phyloP scores from a whole-genome alignment of 2,113 vertebrate species.

The Siniperca chuatsi region DNA sequence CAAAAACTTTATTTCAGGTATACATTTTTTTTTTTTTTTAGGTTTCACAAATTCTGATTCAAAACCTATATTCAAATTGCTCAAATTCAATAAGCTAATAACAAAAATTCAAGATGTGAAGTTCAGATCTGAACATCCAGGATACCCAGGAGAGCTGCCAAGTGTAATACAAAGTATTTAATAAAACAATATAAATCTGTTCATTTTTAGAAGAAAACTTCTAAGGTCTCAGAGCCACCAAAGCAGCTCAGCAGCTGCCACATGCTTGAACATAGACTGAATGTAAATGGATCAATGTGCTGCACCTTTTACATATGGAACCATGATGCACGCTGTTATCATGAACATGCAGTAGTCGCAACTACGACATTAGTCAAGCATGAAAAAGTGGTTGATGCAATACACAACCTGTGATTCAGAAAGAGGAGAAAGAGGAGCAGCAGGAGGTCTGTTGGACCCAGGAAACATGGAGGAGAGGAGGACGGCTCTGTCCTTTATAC shows the following conservation, averaged over 20 bases:
- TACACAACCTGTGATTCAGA: constrained; percentile 59
- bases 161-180: neutral
- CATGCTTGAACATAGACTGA: neutral
- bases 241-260: neutral
- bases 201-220: neutral
- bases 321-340: neutral
- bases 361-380: neutral
- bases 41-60: too few relatives aligned
- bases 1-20: too few relatives aligned
- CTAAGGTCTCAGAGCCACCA: neutral
- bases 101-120: neutral
- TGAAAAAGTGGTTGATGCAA: neutral
- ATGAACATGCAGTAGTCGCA: neutral
- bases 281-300: neutral
- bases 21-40: too few relatives aligned
- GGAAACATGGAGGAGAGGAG: constrained; percentile 92
- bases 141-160: neutral
- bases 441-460: constrained; percentile 75
- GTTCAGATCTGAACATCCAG: neutral
- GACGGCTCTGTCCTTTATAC: constrained; percentile 92
- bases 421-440: constrained; percentile 19
- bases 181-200: neutral
- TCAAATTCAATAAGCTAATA: too few relatives aligned
- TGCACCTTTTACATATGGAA: neutral
- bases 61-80: too few relatives aligned